Evolutionary conservation across 1,140 invertebrate species (phyloP).

Genomic region (Grapholita molesta): DNA sequence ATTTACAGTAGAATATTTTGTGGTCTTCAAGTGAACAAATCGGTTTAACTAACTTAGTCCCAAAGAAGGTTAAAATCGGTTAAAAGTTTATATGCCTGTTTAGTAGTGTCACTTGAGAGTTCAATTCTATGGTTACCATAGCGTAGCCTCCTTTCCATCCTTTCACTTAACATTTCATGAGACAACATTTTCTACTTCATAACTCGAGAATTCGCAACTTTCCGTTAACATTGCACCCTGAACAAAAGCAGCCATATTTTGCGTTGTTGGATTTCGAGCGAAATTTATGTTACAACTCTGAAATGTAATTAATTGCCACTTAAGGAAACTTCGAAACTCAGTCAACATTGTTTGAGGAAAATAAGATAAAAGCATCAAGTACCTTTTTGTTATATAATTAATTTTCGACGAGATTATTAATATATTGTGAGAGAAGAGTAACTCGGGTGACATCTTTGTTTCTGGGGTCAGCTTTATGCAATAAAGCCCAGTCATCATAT

Average conservation of each 20-base stretch:
- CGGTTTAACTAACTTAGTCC: too few species aligned
- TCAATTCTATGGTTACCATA: not conserved
- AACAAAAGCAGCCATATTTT: constrained; percentile 12
- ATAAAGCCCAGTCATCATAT: not conserved
- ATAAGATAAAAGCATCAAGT: constrained; percentile 17
- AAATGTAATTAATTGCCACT: constrained; percentile 14
- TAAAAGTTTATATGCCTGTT: too few species aligned
- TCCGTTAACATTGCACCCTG: not conserved
- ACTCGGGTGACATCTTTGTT: constrained; percentile 13
- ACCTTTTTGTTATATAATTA: constrained; percentile 15
- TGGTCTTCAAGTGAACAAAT: too few species aligned
- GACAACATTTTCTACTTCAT: constrained; percentile 7
- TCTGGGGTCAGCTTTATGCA: not conserved
- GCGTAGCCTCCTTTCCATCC: not conserved
- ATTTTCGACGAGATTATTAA: constrained; percentile 16
- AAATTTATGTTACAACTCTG: constrained; percentile 14
- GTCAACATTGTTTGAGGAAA: constrained; percentile 12
- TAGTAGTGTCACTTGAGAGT: too few species aligned
- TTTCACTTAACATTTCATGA: constrained; percentile 4
- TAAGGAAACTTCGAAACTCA: constrained; percentile 13
- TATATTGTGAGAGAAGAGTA: not conserved
- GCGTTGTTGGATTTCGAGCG: constrained; percentile 3
- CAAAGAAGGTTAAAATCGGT: too few species aligned
- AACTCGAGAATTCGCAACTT: constrained; percentile 8
- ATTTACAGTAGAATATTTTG: too few species aligned